Percentiles rank a stretch among this genome's conserved stretches.
Evolutionary conservation across 1,140 invertebrate species (phyloP).

Genomic region (Pseudomyrmex cubaensis): DNA sequence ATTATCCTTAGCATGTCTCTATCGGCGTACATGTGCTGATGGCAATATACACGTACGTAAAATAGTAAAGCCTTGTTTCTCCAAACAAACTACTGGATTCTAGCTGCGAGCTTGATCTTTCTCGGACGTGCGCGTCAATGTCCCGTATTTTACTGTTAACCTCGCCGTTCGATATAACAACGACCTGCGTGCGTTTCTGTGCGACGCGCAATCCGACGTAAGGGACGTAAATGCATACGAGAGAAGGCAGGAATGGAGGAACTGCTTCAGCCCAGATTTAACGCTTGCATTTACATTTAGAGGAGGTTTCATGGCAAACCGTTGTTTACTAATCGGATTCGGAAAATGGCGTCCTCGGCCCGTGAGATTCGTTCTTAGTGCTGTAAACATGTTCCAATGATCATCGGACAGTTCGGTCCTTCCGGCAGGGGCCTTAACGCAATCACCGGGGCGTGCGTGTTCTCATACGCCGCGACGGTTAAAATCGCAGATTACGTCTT

Average conservation of each 20-base stretch:
- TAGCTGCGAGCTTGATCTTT: conserved; percentile 27
- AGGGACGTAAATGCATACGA: neutral
- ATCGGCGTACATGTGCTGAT: conserved; percentile 12
- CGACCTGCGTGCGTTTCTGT: conserved; percentile 15
- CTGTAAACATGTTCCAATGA: conserved; percentile 75
- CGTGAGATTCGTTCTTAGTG: conserved; percentile 71
- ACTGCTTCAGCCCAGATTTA: conserved; percentile 74
- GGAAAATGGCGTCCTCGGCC: conserved; percentile 72
- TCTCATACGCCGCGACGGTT: neutral
- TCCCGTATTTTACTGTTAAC: conserved; percentile 46
- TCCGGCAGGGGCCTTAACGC: neutral
- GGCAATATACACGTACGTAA: conserved; percentile 19
- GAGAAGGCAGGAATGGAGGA: neutral
- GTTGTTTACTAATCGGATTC: conserved; percentile 79
- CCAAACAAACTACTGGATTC: conserved; percentile 28
- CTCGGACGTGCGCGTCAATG: conserved; percentile 2
- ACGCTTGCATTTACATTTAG: conserved; percentile 82
- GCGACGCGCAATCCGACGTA: conserved; percentile 17
- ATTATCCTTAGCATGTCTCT: conserved; percentile 54
- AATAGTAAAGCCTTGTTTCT: conserved; percentile 43
- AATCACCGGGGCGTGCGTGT: neutral
- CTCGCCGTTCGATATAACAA: neutral
- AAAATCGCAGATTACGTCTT: neutral
- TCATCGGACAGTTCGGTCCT: conserved; percentile 28
- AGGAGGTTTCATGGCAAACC: conserved; percentile 70